Percentiles rank a stretch among this genome's conserved stretches.
These are phyloP conservation scores for Druon quercuslanigerum DNA, from an alignment of 1,140 invertebrate genomes.

Conservation along the genomic window DNA sequence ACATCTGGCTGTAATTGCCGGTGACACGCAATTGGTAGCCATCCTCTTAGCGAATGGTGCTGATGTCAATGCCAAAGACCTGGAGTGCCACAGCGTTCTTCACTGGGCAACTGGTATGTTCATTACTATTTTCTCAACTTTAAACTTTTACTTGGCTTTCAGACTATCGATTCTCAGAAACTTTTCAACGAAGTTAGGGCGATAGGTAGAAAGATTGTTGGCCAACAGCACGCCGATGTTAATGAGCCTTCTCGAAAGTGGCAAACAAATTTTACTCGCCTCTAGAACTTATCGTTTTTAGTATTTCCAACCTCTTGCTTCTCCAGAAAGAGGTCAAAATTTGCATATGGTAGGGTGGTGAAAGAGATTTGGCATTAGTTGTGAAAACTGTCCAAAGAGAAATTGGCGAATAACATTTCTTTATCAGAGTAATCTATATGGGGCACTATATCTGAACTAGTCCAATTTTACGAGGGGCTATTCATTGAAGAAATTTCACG, in stretches of 20 bases:
- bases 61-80: constrained; percentile 91
- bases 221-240: not conserved
- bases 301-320: no score
- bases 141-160: not conserved
- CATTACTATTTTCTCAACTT: not conserved
- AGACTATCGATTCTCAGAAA: not conserved
- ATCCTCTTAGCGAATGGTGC: constrained; percentile 88
- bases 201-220: not conserved
- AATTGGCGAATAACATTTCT: no score
- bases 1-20: constrained; percentile 94
- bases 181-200: not conserved
- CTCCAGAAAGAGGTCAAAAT: no score
- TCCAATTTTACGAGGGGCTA: no score
- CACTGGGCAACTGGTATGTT: constrained; percentile 97
- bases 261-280: not conserved
- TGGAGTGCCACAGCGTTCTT: constrained; percentile 96
- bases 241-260: constrained; percentile 1
- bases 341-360: no score
- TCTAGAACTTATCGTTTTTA: not conserved
- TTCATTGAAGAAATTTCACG: no score
- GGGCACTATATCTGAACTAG: no score
- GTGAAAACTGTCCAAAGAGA: no score
- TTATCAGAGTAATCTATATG: no score
- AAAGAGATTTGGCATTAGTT: no score
- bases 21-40: constrained; percentile 88